A percentile compares a stretch with the other conserved stretches of the same genome.
These are phyloP conservation scores for Melipona beecheii DNA, from an alignment of 2,888 invertebrate genomes.

Conservation along the genomic window DNA sequence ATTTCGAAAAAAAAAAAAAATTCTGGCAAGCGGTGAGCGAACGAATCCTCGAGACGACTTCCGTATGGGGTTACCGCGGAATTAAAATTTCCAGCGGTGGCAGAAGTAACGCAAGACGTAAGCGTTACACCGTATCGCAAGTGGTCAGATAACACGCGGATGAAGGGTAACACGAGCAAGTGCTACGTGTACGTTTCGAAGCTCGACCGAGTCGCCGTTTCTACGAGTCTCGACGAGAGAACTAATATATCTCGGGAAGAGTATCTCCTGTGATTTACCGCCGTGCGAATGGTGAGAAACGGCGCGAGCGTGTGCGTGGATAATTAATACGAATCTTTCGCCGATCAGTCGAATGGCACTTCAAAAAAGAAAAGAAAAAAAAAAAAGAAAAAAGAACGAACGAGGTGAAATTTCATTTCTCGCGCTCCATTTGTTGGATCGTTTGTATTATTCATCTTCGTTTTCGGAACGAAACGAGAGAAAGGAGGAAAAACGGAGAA, in stretches of 20 bases:
- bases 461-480: neutral
- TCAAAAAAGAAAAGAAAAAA: too few relatives aligned
- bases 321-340: too few relatives aligned
- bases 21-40: neutral
- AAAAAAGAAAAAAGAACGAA: too few relatives aligned
- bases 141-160: neutral
- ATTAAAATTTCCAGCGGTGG: neutral
- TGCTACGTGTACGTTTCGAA: neutral
- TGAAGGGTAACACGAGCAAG: neutral
- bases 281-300: neutral
- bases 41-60: neutral
- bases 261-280: neutral
- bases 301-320: neutral
- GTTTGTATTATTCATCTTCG: neutral
- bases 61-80: neutral
- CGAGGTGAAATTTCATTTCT: neutral
- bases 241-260: neutral
- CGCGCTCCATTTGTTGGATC: neutral
- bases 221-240: neutral
- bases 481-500: neutral
- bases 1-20: neutral
- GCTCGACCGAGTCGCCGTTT: neutral
- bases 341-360: too few relatives aligned
- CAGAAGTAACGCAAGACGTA: neutral
- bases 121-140: neutral